Evolutionary conservation across 2,888 invertebrate species (phyloP).

Genomic region (Carcina quercana): DNA sequence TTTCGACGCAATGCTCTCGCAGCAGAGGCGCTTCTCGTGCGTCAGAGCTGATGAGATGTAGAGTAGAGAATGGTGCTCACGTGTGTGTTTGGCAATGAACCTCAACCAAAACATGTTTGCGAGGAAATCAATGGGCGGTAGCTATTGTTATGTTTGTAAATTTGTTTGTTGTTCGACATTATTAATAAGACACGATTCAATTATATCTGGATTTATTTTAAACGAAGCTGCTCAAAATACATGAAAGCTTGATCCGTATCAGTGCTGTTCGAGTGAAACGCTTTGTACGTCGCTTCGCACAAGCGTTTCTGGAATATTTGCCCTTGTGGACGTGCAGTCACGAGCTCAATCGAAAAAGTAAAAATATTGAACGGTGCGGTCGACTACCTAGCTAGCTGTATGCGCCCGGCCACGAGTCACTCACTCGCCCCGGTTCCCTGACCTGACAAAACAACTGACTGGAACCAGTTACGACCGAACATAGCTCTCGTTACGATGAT

Average conservation of each 20-base stretch:
- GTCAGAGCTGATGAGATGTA: slow-evolving; percentile 23
- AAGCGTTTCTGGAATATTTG: slow-evolving; percentile 8
- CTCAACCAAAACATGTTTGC: slow-evolving; percentile 19
- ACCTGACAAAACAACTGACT: slow-evolving; percentile 24
- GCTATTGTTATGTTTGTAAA: slow-evolving; percentile 17
- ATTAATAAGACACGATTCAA: too few relatives aligned
- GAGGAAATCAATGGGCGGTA: slow-evolving; percentile 17
- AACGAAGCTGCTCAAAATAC: too few relatives aligned
- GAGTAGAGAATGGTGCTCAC: slow-evolving; percentile 24
- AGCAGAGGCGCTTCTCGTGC: slow-evolving; percentile 18
- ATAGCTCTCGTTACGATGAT: slow-evolving; percentile 5
- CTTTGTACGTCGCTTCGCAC: too few relatives aligned
- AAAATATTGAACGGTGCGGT: slow-evolving; percentile 19
- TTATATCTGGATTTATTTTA: too few relatives aligned
- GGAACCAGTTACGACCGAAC: slow-evolving; percentile 23
- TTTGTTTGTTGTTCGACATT: slow-evolving; percentile 21
- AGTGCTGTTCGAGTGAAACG: too few relatives aligned
- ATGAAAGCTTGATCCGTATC: too few relatives aligned
- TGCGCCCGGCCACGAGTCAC: slow-evolving; percentile 25
- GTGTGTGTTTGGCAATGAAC: slow-evolving; percentile 30
- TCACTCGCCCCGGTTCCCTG: slow-evolving; percentile 29
- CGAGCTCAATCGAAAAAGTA: slow-evolving; percentile 30
- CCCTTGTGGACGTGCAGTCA: slow-evolving; percentile 31
- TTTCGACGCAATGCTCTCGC: slow-evolving; percentile 16
- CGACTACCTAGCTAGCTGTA: slow-evolving; percentile 5